Evolutionary conservation across 2,113 vertebrate species (phyloP), one percentile per base, ranked within the genome.

Genomic region (Axis porcinus): DNA sequence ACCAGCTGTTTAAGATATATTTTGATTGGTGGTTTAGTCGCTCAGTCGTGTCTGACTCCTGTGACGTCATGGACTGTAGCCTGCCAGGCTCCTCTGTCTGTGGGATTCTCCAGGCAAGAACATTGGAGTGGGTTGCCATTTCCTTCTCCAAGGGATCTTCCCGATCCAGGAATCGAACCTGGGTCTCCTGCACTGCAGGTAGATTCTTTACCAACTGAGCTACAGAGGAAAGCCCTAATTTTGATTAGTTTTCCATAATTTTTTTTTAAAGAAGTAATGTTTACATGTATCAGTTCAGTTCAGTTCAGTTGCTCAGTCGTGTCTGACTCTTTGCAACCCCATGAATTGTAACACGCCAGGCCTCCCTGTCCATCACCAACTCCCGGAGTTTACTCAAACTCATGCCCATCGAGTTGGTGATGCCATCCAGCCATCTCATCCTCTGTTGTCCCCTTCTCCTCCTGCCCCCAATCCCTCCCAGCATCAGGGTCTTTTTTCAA

Each of bases 261-360:
- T 36, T 36, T 40, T n/a, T 76, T 94, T 91, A 36, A 70, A 93
- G 45, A 90, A 76, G 14, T 91, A 82, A 47, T 55, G 7, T 79
- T 84, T 78, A 28, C 6, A 30, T 58, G 36, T 27, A 64, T 13
- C 70, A 47, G 47, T 47, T 47, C 47, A 47, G 45, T 45, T 45
- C 45, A 45, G 47, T 47, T 47, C 47, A 47, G 47, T 47, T 47
- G 47, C 10, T 47, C 47, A 47, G 47, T 47, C 11, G 10, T 47
- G 47, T 47, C 47, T 11, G 2, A 12, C 47, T 47, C 2, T 47
- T 47, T 47, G 47, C 47, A 10, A 47, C 47, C 47, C 47, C 47
- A 47, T 47, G 47, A 47, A 47, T 47, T 11, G 10, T 11, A 47
- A 47, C 47, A 47, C 47, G 2, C 47, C 47, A 47, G 47, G 47